Conservation (phyloP, 1,140 invertebrate genomes). For the Drosophila eugracilis region DNA sequence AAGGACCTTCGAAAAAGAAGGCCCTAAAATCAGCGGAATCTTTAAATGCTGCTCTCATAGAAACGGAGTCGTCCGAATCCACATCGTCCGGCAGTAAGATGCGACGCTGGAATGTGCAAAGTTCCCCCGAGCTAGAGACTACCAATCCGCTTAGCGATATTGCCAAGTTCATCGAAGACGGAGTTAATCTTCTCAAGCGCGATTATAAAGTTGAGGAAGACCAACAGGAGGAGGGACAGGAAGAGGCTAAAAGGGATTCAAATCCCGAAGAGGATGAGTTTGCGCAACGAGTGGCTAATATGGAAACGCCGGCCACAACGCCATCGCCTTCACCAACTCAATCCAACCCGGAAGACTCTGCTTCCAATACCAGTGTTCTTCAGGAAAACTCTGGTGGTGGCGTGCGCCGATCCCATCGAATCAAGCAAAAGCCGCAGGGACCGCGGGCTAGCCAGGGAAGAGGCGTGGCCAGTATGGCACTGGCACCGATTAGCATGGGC, state of each 20-base stretch:
- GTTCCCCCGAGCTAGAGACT: constrained; percentile 36
- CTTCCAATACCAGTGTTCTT: constrained; percentile 6
- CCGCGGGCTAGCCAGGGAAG: constrained; percentile 56
- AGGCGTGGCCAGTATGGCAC: constrained; percentile 47
- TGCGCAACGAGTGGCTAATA: constrained; percentile 48
- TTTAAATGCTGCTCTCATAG: constrained; percentile 14
- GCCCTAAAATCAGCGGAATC: constrained; percentile 13
- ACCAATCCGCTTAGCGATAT: constrained; percentile 73
- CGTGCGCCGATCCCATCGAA: constrained; percentile 77
- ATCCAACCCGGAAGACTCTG: constrained; percentile 17
- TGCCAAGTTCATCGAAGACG: constrained; percentile 80
- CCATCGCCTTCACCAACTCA: constrained; percentile 44
- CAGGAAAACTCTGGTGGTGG: constrained; percentile 4
- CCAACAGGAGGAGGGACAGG: constrained; percentile 4
- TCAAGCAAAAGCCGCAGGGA: constrained; percentile 72
- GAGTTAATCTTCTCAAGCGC: constrained; percentile 74
- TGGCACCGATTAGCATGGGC: constrained; percentile 51
- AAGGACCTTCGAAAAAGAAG: constrained; percentile 5
- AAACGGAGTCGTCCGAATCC: constrained; percentile 42
- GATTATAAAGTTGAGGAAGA: constrained; percentile 69
- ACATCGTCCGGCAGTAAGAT: constrained; percentile 30
- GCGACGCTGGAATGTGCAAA: constrained; percentile 16
- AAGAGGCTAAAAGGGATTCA: neutral
- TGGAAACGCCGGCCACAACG: constrained; percentile 60
- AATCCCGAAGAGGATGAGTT: constrained; percentile 36